Conservation (phyloP, 92 coral and sea anemone genomes). For the Palythoa grandis region DNA sequence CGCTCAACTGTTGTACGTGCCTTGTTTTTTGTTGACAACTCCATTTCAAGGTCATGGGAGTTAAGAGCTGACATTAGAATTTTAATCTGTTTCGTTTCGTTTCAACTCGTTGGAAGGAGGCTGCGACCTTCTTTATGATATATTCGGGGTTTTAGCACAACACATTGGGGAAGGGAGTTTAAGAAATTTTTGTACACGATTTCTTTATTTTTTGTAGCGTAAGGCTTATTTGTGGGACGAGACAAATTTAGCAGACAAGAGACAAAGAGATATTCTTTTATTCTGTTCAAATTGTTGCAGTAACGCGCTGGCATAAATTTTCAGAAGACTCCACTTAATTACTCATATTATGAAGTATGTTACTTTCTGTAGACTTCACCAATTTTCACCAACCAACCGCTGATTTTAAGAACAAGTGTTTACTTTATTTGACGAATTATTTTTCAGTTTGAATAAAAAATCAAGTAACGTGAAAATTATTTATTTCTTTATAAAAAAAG, state of each 20-base stretch:
- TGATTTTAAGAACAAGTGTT: neutral
- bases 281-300: neutral
- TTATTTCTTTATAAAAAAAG: neutral
- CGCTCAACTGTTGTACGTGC: neutral
- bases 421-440: neutral
- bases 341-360: neutral
- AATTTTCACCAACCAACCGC: neutral
- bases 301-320: neutral
- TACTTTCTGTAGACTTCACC: neutral
- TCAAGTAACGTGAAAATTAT: neutral
- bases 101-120: neutral
- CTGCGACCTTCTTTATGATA: neutral
- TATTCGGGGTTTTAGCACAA: neutral
- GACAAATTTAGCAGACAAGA: neutral
- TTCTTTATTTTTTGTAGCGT: neutral
- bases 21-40: neutral
- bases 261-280: neutral
- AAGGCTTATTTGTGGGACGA: neutral
- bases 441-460: conserved; percentile 9
- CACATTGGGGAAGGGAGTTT: neutral
- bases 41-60: conserved; percentile 29
- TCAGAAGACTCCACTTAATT: neutral
- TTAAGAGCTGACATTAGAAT: neutral
- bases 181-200: neutral
- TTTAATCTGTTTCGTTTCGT: neutral